Percentiles rank a stretch among this genome's conserved stretches.
Conservation (phyloP, 2,113 vertebrate species). For the Oceanites oceanicus region DNA sequence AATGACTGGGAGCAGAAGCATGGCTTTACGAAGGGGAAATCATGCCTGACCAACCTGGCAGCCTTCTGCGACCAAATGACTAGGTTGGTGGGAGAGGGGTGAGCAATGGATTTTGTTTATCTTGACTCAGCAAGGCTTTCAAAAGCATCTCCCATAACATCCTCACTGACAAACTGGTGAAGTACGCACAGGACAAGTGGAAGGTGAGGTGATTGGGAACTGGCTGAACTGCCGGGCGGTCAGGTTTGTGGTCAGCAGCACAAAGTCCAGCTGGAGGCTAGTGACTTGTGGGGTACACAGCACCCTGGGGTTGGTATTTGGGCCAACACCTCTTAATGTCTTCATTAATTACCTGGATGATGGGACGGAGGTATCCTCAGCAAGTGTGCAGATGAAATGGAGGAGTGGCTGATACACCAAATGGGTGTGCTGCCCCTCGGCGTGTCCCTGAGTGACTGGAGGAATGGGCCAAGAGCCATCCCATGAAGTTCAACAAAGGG, state of each 20-base stretch:
- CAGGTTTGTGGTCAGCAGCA: not conserved
- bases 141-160: not conserved
- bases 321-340: not conserved
- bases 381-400: not conserved
- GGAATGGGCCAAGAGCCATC: not conserved
- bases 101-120: not conserved
- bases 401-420: not conserved
- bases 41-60: not conserved
- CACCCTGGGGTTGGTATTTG: accelerated
- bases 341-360: no score
- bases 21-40: not conserved
- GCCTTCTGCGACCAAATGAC: not conserved
- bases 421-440: not conserved
- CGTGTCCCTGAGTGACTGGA: accelerated
- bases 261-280: not conserved
- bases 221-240: not conserved
- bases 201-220: not conserved
- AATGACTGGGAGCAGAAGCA: not conserved
- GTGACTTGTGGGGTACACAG: not conserved
- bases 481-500: not conserved
- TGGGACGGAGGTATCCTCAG: not conserved
- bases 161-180: not conserved
- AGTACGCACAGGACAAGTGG: not conserved
- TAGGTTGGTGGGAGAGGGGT: not conserved
- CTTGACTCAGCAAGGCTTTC: not conserved